Evolutionary conservation across 1,140 invertebrate genomes (phyloP), one percentile per base, ranked within the genome.

Genomic region (Calephelis virginiensis): DNA sequence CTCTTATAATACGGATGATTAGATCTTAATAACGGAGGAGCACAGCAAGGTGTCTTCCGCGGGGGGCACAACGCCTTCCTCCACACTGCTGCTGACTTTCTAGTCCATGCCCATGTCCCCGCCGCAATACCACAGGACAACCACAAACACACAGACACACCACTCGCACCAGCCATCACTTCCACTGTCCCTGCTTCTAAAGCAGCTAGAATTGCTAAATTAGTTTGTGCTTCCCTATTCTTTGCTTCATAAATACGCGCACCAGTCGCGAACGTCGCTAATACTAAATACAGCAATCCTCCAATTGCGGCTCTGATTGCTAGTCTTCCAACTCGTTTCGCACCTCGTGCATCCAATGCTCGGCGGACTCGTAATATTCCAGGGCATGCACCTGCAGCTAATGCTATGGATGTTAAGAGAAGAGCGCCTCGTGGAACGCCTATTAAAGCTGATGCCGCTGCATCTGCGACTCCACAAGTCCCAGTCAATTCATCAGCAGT

Each of bases 21-120:
- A 13, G 89, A 70, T 40, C 83, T 73, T 8, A 90, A 76, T 9
- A 89, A 68, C 1, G 87, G 85, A 1, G 88, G 88, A 5, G 83
- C 72, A 63, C 82, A 84, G 61, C 83, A 86, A 0, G 79, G 85
- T 4, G 78, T 81, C 72, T 86, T 89, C 10, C 81, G 74, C 45
- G 79, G 93, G 76, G 67, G 93, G 81, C 82, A 89, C 28, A 70
- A 90, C 80, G 72, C 85, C 68, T 86, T 85, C 63, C 93, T 93
- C 96, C 96, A 97, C 11, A 96, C 95, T 12, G 94, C 92, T 46
- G 96, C 94, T 0, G 97, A 98, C 79, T 98, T 98, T 0, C 95
- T 94, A 1, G 97, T 97, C 96, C 97, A 97, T 47, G 97, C 96
- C 97, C 97, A 98, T 85, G 97, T 95, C 0, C 96, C 96, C 0